A percentile compares a stretch with the other conserved stretches of the same genome.
Conservation (phyloP, 2,113 vertebrate species). For the Alces alces region DNA sequence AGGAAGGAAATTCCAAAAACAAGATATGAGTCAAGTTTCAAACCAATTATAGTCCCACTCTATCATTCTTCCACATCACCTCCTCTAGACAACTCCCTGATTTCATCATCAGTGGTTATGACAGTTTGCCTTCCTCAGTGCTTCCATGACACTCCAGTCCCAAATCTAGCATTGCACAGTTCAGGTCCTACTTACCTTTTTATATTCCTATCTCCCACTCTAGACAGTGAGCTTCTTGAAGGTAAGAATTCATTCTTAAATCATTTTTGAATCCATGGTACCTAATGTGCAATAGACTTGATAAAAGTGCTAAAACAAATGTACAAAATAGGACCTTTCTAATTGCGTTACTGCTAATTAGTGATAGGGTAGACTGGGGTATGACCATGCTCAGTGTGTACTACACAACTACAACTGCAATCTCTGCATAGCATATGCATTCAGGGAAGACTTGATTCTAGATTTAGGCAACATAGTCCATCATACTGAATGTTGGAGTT, state of each 20-base stretch:
- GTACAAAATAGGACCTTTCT: not conserved
- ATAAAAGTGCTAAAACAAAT: not conserved
- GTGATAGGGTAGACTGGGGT: not conserved
- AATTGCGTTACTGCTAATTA: not conserved
- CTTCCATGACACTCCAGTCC: not conserved
- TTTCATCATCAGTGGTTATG: fast-evolving
- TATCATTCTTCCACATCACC: not conserved
- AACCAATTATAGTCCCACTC: not conserved
- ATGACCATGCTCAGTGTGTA: fast-evolving
- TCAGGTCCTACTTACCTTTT: not conserved
- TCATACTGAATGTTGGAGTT: not conserved
- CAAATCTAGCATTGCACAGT: not conserved
- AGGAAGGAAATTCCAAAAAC: not conserved
- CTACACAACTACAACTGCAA: not conserved
- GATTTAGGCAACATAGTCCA: not conserved
- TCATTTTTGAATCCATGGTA: not conserved
- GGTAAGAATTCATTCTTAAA: not conserved
- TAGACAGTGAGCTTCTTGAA: not conserved
- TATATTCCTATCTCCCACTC: no score
- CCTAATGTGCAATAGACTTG: not conserved
- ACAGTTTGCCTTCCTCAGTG: not conserved
- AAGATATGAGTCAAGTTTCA: not conserved
- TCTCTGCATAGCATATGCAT: not conserved
- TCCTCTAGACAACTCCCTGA: not conserved
- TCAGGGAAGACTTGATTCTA: not conserved